phyloP scores from a whole-genome alignment of 2,888 invertebrate species.

The Microdon myrmicae region DNA sequence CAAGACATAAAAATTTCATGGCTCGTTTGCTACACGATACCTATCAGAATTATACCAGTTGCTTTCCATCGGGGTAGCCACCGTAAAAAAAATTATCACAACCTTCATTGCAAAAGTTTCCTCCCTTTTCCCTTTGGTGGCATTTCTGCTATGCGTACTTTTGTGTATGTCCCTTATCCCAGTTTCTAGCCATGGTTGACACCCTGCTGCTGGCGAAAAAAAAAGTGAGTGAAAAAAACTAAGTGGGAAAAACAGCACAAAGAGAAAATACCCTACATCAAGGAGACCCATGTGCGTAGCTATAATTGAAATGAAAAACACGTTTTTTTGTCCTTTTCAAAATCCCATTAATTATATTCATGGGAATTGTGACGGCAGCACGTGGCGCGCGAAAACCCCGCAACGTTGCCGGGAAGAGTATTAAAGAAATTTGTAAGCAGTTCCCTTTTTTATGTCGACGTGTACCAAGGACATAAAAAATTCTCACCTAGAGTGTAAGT shows the following conservation, averaged over 20 bases:
- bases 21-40: slow-evolving; percentile 42
- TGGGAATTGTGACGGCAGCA: slow-evolving; percentile 47
- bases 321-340: slow-evolving; percentile 49
- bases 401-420: slow-evolving; percentile 7
- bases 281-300: slow-evolving; percentile 13
- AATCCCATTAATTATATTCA: slow-evolving; percentile 53
- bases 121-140: background rate
- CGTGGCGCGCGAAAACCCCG: slow-evolving; percentile 41
- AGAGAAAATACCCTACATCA: too few species aligned
- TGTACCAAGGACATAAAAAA: slow-evolving; percentile 44
- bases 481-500: slow-evolving; percentile 46
- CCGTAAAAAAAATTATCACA: too few species aligned
- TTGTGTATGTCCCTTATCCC: too few species aligned
- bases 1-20: slow-evolving; percentile 45
- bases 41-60: slow-evolving; percentile 41
- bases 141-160: too few species aligned
- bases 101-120: slow-evolving; percentile 4
- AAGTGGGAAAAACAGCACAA: too few species aligned
- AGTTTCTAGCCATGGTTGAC: slow-evolving; percentile 28
- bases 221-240: slow-evolving; percentile 3
- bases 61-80: slow-evolving; percentile 25
- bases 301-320: slow-evolving; percentile 44
- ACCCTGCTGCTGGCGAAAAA: slow-evolving; percentile 22
- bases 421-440: slow-evolving; percentile 47
- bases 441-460: slow-evolving; percentile 15